Base-by-base conservation (phyloP, 1,140 invertebrate species). In the Caenorhabditis remanei region DNA sequence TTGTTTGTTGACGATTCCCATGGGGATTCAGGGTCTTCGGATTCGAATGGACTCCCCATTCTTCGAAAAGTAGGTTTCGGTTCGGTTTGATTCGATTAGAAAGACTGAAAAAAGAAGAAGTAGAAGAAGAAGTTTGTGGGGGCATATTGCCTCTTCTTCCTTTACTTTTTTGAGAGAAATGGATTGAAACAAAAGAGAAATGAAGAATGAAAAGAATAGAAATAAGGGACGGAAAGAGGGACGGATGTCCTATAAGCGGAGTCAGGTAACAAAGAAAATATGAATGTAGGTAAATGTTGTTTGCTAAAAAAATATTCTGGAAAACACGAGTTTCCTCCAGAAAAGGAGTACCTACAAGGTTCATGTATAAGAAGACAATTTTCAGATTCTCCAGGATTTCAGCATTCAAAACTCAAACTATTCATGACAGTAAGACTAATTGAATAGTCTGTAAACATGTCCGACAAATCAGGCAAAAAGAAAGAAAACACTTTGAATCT, bases 51-150 rank as follows among this genome's bases (percentile, higher is more conserved):
- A 24, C 46, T 8, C 11, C n/a, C 71, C n/a, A 79, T 50, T 79
- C 71, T 79, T 50, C 71, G 46, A 79, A 79, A 79, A 79, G 71
- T 79, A 79, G 71, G n/a, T 79, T 79, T 79, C 53, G 71, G 71
- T 79, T 79, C 71, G 46, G 71, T 79, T 79, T 79, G 43, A 79
- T 79, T 79, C 46, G 71, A 79, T 79, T 79, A 79, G 71, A 71
- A 71, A 32, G 32, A 32, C 32, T 32, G 24, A 24, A 63, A 40
- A 32, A 24, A 32, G 24, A 24, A 24, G 14, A 8, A 63, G 24
- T 32, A 32, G 41, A 71, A 71, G 65, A 79, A n/a, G n/a, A 50
- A 13, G 46, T 24, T 13, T 43, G 65, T 19, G 24, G 61, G 21
- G 11, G n/a, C 9, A 63, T 8, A 63, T 21, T 19, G 61, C 9